Percentiles rank a stretch among this genome's conserved stretches.
Evolutionary conservation across 2,113 vertebrate genomes (phyloP).

Genomic region (Emydura subglobosa): DNA sequence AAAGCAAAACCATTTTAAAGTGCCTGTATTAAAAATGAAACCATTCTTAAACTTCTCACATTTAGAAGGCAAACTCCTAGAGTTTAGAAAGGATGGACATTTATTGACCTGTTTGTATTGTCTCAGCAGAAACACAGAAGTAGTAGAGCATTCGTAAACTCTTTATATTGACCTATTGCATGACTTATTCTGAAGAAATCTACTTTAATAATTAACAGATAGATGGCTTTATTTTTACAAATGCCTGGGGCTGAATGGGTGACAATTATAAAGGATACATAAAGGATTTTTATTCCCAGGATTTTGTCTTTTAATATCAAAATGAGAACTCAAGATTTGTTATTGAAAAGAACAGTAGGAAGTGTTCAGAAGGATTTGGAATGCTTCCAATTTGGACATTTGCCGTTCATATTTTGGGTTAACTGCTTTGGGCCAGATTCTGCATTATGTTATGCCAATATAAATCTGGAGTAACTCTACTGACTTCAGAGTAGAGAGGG

Average conservation of each 20-base stretch:
- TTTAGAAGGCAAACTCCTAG: not conserved
- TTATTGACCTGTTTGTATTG: not conserved
- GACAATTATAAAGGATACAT: not conserved
- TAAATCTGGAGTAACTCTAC: not conserved
- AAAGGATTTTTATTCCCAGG: not conserved
- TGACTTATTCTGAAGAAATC: not conserved
- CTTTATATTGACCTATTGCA: not conserved
- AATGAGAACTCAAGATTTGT: not conserved
- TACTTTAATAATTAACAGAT: not conserved
- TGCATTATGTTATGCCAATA: not conserved
- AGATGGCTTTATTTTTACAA: not conserved
- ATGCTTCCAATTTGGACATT: not conserved
- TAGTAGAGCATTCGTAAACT: not conserved
- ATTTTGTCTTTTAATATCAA: not conserved
- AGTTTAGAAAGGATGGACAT: not conserved
- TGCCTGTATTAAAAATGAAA: not conserved
- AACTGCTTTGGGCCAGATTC: not conserved
- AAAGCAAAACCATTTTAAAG: not conserved
- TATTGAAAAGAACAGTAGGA: not conserved
- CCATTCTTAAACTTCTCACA: not conserved
- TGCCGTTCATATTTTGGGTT: fast-evolving
- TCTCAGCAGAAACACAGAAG: not conserved
- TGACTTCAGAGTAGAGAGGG: not conserved
- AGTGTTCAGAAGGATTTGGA: not conserved
- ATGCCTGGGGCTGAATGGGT: not conserved